These are phyloP conservation scores for Echinops telfairi DNA, from an alignment of 2,113 vertebrate genomes.

Conservation along the genomic window DNA sequence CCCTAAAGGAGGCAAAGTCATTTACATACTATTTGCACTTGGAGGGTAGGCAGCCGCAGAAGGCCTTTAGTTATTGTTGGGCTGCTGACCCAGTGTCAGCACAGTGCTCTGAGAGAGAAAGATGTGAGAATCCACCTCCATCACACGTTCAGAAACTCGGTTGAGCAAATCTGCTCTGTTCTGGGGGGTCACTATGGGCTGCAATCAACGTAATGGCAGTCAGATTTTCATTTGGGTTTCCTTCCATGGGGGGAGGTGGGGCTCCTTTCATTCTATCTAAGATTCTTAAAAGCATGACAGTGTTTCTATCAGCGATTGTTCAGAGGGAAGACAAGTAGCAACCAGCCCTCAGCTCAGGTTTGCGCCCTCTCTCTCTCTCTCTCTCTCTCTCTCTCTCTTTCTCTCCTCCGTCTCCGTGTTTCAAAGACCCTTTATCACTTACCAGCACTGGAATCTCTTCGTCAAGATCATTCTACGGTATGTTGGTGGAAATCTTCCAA, in stretches of 20 bases:
- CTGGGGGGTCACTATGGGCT: too few species aligned
- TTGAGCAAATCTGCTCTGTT: too few species aligned
- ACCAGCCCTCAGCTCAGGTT: not conserved
- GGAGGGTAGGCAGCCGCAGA: not conserved
- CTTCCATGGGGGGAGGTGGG: not conserved
- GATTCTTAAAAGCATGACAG: not conserved
- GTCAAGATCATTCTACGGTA: not conserved
- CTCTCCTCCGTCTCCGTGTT: not conserved
- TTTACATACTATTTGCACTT: not conserved
- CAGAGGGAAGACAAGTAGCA: not conserved
- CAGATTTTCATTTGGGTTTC: not conserved
- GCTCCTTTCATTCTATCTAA: not conserved
- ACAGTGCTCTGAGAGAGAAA: too few species aligned
- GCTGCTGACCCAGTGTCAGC: too few species aligned
- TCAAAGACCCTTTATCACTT: not conserved
- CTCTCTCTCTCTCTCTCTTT: not conserved
- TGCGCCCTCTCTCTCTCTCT: not conserved
- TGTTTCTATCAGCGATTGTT: not conserved
- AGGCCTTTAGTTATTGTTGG: not conserved
- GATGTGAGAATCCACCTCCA: too few species aligned
- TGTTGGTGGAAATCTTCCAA: constrained; percentile 15
- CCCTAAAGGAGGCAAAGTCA: too few species aligned
- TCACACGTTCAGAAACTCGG: too few species aligned
- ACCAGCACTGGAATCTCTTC: not conserved
- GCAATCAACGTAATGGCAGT: too few species aligned